A percentile compares a stretch with the other conserved stretches of the same genome.
Conservation (phyloP, 2,888 invertebrate genomes). For the Nebria brevicollis region DNA sequence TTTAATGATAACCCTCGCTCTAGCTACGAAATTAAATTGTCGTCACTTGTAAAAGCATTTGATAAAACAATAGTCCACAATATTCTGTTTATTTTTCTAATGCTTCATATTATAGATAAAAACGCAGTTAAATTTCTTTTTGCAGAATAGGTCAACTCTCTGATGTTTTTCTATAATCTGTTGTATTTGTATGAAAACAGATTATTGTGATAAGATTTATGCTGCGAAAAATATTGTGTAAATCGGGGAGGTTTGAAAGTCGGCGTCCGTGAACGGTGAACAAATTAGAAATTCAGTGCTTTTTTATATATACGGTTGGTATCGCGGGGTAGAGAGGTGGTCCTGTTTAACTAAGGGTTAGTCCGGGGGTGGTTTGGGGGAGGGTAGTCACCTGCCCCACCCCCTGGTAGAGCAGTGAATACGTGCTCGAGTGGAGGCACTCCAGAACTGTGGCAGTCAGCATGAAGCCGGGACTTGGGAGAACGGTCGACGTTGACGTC, state of each 20-base stretch:
- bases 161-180: not conserved
- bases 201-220: not conserved
- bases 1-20: slow-evolving; percentile 34
- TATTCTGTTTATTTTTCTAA: not conserved
- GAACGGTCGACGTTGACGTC: not conserved
- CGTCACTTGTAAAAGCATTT: slow-evolving; percentile 50
- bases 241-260: not conserved
- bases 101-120: not conserved
- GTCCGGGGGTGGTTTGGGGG: not conserved
- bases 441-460: slow-evolving; percentile 15
- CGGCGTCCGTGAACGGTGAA: not conserved
- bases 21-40: slow-evolving; percentile 50
- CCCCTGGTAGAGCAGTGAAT: not conserved
- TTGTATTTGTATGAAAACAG: no score
- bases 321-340: not conserved
- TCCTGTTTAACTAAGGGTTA: slow-evolving; percentile 5
- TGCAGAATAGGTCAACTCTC: not conserved
- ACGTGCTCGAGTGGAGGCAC: slow-evolving; percentile 16
- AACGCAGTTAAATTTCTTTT: not conserved
- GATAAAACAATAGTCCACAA: slow-evolving; percentile 19
- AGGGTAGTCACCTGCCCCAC: not conserved
- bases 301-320: slow-evolving; percentile 8
- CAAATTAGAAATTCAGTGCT: slow-evolving; percentile 2
- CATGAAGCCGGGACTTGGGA: not conserved
- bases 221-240: not conserved